Evolutionary conservation across 2,888 invertebrate genomes (phyloP).

Genomic region (Drosophila demipolita): DNA sequence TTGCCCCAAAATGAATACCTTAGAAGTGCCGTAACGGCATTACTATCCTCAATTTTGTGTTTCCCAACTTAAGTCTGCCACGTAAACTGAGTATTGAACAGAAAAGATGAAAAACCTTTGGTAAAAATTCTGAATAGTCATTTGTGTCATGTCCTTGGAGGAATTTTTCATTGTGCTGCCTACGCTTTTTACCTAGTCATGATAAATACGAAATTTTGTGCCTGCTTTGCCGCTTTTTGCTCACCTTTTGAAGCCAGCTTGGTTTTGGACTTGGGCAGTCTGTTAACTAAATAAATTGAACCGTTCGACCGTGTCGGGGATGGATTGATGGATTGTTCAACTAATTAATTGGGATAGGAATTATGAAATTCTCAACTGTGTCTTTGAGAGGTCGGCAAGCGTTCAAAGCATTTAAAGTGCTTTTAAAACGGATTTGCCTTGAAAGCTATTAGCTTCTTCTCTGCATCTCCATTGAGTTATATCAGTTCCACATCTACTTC

Average conservation of each 20-base stretch:
- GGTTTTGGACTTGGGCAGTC: constrained; percentile 13
- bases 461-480: constrained; percentile 17
- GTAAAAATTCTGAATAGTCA: constrained; percentile 26
- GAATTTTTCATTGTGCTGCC: constrained; percentile 9
- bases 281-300: constrained; percentile 45
- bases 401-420: constrained; percentile 62
- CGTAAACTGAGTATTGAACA: background rate
- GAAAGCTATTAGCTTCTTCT: constrained; percentile 58
- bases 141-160: constrained; percentile 23
- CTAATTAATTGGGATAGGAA: constrained; percentile 65
- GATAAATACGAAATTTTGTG: constrained; percentile 10
- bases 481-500: background rate
- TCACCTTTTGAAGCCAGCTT: constrained; percentile 24
- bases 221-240: constrained; percentile 19
- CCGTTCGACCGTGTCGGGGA: constrained; percentile 19
- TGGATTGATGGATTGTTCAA: constrained; percentile 61
- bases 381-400: constrained; percentile 19
- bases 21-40: constrained; percentile 53
- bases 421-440: constrained; percentile 50
- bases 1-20: constrained; percentile 33
- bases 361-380: constrained; percentile 51
- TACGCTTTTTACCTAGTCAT: background rate
- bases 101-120: constrained; percentile 1
- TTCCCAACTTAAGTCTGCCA: background rate
- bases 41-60: constrained; percentile 1